phyloP scores from a whole-genome alignment of 2,113 vertebrate genomes.

The Dicaeum eximium region DNA sequence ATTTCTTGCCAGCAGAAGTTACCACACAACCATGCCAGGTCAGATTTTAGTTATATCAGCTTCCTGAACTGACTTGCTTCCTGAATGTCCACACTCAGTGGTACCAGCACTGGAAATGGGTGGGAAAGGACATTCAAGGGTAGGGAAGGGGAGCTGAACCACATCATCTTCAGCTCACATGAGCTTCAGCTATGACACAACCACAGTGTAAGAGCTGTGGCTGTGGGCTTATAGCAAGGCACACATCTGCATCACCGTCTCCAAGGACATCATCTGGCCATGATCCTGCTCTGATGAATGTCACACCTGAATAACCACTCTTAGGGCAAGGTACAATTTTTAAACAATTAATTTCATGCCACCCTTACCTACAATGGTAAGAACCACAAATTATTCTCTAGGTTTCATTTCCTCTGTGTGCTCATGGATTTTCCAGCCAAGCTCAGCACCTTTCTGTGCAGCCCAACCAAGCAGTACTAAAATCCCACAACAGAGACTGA shows the following conservation, averaged over 20 bases:
- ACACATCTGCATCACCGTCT: not conserved
- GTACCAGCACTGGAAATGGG: not conserved
- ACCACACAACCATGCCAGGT: not conserved
- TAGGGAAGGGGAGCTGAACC: not conserved
- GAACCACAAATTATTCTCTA: not conserved
- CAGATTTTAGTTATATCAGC: not conserved
- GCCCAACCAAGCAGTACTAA: not conserved
- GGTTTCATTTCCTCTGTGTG: not conserved
- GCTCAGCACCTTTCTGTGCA: not conserved
- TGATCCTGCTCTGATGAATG: not conserved
- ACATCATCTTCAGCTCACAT: not conserved
- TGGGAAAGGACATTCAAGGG: not conserved
- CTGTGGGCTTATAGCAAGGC: not conserved
- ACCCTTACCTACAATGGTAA: not conserved
- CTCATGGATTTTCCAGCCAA: conserved; percentile 30
- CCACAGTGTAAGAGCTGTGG: not conserved
- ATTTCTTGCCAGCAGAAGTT: not conserved
- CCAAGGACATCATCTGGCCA: not conserved
- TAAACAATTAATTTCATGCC: not conserved
- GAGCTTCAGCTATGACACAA: not conserved
- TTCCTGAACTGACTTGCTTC: not conserved
- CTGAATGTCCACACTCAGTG: not conserved
- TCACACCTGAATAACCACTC: not conserved
- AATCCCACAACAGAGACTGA: not conserved
- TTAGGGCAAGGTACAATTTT: not conserved